phyloP scores from a whole-genome alignment of 2,888 invertebrate genomes.

The Platerodrilus igneus region DNA sequence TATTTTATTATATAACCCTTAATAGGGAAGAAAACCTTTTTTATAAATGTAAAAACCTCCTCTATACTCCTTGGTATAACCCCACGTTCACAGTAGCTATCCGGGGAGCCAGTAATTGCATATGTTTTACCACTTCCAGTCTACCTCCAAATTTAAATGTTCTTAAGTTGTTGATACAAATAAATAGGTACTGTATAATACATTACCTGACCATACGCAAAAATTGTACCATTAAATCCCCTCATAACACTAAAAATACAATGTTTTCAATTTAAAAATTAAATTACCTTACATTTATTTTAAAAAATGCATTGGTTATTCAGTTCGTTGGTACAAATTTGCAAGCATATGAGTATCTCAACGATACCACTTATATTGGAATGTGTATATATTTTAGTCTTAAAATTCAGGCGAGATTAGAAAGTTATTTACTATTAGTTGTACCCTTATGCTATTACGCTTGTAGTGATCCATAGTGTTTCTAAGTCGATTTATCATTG shows the following conservation, averaged over 20 bases:
- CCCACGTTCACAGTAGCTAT: conserved; percentile 47
- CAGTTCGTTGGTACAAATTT: too few relatives aligned
- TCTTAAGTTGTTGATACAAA: conserved; percentile 3
- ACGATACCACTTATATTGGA: too few relatives aligned
- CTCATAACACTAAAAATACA: conserved; percentile 46
- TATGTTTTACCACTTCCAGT: conserved; percentile 56
- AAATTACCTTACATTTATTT: too few relatives aligned
- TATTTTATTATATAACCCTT: conserved; percentile 1
- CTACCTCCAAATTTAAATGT: conserved; percentile 38
- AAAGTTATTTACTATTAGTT: too few relatives aligned
- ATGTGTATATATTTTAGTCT: too few relatives aligned
- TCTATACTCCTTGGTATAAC: conserved; percentile 52
- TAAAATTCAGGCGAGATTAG: too few relatives aligned
- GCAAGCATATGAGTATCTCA: too few relatives aligned
- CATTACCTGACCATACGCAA: conserved; percentile 55
- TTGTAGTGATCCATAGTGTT: too few relatives aligned
- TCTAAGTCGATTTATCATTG: too few relatives aligned
- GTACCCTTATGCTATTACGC: too few relatives aligned
- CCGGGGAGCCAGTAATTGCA: conserved; percentile 50
- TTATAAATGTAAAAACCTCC: conserved; percentile 48
- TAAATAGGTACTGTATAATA: background rate
- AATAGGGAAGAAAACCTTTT: conserved; percentile 37
- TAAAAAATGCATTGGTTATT: too few relatives aligned
- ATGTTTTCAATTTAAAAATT: too few relatives aligned
- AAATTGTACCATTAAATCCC: conserved; percentile 55